phyloP scores from a whole-genome alignment of 2,888 invertebrate species.

The Oasisia sp. region DNA sequence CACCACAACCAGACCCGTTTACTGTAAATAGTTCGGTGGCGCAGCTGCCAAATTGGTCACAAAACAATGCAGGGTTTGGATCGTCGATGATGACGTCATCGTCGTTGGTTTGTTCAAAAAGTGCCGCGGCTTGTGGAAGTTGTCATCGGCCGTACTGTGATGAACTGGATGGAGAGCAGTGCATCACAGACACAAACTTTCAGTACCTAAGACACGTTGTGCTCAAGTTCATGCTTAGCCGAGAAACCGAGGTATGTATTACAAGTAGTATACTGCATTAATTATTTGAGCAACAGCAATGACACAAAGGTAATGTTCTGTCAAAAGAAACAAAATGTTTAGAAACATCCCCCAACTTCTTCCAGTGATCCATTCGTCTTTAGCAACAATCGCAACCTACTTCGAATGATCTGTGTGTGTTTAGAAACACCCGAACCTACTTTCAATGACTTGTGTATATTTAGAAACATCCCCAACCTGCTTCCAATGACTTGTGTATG shows the following conservation, averaged over 20 bases:
- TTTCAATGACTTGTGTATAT: too few species aligned
- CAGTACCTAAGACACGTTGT: constrained; percentile 92
- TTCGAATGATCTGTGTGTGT: too few species aligned
- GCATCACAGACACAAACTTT: constrained; percentile 76
- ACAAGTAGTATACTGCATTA: neutral
- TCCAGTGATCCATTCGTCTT: too few species aligned
- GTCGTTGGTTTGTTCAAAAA: neutral
- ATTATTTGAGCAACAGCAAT: neutral
- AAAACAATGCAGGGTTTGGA: constrained; percentile 4
- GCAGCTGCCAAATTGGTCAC: neutral
- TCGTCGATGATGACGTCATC: neutral
- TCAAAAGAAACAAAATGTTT: too few species aligned
- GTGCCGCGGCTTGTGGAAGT: neutral
- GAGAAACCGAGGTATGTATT: constrained; percentile 75
- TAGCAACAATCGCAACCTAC: too few species aligned
- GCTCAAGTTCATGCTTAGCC: constrained; percentile 88
- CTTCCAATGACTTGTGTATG: too few species aligned
- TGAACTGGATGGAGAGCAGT: constrained; percentile 25
- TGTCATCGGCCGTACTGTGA: constrained; percentile 18
- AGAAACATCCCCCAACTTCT: too few species aligned
- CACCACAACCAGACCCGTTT: neutral
- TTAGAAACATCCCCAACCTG: too few species aligned
- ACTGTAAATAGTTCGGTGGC: neutral
- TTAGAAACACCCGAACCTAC: too few species aligned
- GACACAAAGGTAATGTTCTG: neutral